These are phyloP conservation scores for Ptiloglossa arizonensis DNA, from an alignment of 1,140 invertebrate species.

Conservation along the genomic window DNA sequence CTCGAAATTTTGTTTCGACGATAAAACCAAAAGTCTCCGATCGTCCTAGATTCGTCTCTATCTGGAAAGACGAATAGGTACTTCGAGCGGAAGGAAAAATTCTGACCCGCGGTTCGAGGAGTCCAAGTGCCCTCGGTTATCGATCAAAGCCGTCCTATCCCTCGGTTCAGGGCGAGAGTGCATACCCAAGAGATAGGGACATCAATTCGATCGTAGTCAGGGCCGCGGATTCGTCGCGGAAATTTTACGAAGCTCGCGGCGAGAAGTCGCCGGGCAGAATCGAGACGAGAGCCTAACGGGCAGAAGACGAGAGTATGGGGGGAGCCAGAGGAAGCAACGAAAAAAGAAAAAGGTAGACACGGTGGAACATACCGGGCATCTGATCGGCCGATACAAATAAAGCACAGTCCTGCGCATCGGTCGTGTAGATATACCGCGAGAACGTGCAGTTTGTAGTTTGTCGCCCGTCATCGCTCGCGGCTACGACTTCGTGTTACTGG, in stretches of 20 bases:
- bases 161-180: no score
- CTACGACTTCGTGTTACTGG: constrained; percentile 81
- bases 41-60: no score
- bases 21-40: no score
- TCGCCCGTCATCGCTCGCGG: constrained; percentile 75
- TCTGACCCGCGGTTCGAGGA: no score
- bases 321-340: neutral
- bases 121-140: no score
- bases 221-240: constrained; percentile 13
- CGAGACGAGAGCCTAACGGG: constrained; percentile 47
- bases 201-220: constrained; percentile 31
- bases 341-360: neutral
- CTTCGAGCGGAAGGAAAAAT: no score
- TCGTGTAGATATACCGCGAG: constrained; percentile 69
- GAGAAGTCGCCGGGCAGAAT: constrained; percentile 1
- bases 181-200: no score
- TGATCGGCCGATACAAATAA: constrained; percentile 77
- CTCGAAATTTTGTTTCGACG: no score
- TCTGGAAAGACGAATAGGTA: no score
- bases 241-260: constrained; percentile 34
- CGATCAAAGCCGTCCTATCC: no score
- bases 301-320: constrained; percentile 16
- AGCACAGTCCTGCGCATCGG: constrained; percentile 68
- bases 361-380: constrained; percentile 65
- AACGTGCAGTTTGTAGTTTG: constrained; percentile 78